phyloP scores from a whole-genome alignment of 2,888 invertebrate species.

The Hydrotaea diabolus region DNA sequence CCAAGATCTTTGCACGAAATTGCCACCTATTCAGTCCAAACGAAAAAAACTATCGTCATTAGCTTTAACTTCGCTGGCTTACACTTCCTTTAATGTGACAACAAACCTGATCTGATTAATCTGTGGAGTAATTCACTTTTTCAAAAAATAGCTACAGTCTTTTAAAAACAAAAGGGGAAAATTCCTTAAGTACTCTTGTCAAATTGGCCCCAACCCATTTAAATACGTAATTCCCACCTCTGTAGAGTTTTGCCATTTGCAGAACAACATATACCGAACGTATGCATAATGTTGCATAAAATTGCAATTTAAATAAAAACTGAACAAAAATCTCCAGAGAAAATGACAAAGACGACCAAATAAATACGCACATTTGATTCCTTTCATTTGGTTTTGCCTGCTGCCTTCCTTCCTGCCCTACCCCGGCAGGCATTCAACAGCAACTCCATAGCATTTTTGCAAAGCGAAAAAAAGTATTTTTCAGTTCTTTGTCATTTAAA shows the following conservation, averaged over 20 bases:
- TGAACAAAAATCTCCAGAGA: conserved; percentile 9
- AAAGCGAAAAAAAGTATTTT: conserved; percentile 10
- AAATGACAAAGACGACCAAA: conserved; percentile 32
- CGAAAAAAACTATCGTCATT: too few relatives aligned
- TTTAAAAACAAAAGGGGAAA: too few relatives aligned
- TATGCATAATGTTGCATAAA: conserved; percentile 62
- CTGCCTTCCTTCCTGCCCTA: too few relatives aligned
- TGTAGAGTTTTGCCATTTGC: background rate
- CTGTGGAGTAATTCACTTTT: too few relatives aligned
- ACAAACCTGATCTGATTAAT: too few relatives aligned
- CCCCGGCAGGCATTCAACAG: background rate
- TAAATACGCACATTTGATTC: background rate
- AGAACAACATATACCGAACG: background rate
- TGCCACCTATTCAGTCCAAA: too few relatives aligned
- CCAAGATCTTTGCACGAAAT: too few relatives aligned
- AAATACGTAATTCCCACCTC: background rate
- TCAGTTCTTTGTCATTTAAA: conserved; percentile 46
- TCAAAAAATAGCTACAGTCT: too few relatives aligned
- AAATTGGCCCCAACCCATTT: too few relatives aligned
- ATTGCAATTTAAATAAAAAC: conserved; percentile 60
- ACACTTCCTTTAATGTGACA: too few relatives aligned
- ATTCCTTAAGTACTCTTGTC: too few relatives aligned
- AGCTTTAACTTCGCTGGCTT: too few relatives aligned
- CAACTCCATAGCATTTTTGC: conserved; percentile 14
- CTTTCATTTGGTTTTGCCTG: background rate